Evolutionary conservation across 2,113 vertebrate genomes (phyloP), one percentile per base, ranked within the genome.

Genomic region (Mustela lutreola): DNA sequence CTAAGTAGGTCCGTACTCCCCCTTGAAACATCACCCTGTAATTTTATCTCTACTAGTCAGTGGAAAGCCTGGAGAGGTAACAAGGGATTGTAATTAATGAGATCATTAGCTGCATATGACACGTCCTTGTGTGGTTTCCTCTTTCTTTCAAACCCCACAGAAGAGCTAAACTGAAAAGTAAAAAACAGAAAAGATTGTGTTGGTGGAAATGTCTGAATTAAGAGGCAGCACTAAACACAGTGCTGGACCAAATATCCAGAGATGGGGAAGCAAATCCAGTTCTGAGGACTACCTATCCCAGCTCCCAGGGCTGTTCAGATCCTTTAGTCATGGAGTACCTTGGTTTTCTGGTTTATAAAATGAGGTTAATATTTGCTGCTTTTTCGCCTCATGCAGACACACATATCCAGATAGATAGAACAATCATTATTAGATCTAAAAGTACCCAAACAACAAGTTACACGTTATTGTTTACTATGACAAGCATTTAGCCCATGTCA

Each of bases 141-240:
- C 33, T 26, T 78, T 58, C 82, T 94, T 53, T 92, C 75, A 95
- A 86, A 87, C 56, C 76, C 53, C 81, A 92, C 14, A 89, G 45
- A 87, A 97, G 76, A 62, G 67, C 50, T 94, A n/a, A 78, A 75
- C 81, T 88, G 26, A 87, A 95, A 97, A 88, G 58, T 70, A 22
- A 92, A 80, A 91, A 86, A 8, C 15, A 53, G 11, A 75, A n/a
- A 56, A 92, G 48, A 50, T 63, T 60, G n/a, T n/a, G 16, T 92
- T 16, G 78, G 83, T 33, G n/a, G 31, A 81, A 86, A 96, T 11
- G 18, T 50, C 21, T 16, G n/a, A 78, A 42, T 9, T 39, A 80
- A 48, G 60, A 78, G 81, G 16, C 33, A 45, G 22, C 21, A 6
- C 60, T 5, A 16, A 60, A 36, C 26, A 56, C 0, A 56, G 28